Conservation (phyloP, 1,140 invertebrate genomes). For the Ostrea edulis region DNA sequence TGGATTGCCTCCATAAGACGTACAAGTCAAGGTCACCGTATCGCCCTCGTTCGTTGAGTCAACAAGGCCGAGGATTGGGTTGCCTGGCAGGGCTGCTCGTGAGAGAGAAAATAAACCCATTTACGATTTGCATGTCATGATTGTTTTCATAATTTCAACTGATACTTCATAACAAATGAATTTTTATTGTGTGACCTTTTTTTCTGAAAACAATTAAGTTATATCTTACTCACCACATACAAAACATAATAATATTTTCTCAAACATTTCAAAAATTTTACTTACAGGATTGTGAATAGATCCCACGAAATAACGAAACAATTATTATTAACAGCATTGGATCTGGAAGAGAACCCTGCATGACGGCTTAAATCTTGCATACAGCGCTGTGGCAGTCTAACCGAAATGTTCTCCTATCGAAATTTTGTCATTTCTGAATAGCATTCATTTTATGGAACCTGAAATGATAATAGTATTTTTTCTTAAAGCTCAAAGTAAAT, state of each 20-base stretch:
- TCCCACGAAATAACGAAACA: background rate
- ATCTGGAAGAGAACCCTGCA: background rate
- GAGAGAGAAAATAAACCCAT: background rate
- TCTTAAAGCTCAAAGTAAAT: background rate
- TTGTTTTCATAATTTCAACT: background rate
- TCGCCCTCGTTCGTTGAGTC: background rate
- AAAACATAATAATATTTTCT: no score
- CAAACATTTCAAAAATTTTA: background rate
- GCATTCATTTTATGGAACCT: background rate
- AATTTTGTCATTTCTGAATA: background rate
- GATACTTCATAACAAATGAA: background rate
- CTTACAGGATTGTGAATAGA: background rate
- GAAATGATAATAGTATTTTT: background rate
- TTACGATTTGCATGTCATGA: background rate
- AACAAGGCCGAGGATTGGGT: background rate
- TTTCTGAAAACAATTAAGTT: no score
- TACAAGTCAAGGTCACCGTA: slow-evolving; percentile 32
- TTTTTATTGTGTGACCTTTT: background rate
- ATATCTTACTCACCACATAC: no score
- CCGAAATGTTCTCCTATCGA: background rate
- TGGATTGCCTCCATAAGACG: slow-evolving; percentile 27
- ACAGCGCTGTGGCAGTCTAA: background rate
- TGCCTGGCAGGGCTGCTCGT: background rate
- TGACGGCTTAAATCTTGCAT: background rate
- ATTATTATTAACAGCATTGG: background rate